Evolutionary conservation across 2,888 invertebrate species (phyloP).

Genomic region (Acanthosepion lycidas): DNA sequence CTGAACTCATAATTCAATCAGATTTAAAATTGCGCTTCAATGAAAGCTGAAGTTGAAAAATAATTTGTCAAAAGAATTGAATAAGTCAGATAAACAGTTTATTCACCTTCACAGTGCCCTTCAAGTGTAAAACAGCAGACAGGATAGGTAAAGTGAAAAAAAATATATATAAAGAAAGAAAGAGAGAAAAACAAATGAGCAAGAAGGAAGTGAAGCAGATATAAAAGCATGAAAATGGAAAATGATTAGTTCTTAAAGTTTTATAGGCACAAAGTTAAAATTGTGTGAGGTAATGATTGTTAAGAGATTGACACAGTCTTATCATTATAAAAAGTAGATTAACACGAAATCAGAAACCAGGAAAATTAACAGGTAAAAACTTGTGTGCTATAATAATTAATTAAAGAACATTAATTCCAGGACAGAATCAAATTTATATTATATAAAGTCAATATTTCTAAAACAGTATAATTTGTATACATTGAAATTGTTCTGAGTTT

Average conservation of each 20-base stretch:
- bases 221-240: not conserved
- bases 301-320: too few species aligned
- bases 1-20: not conserved
- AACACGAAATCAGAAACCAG: too few species aligned
- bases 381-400: too few species aligned
- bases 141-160: not conserved
- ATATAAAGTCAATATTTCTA: too few species aligned
- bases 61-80: not conserved
- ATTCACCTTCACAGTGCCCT: not conserved
- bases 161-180: not conserved
- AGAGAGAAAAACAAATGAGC: not conserved
- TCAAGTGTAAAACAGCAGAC: not conserved
- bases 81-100: conserved; percentile 8
- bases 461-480: too few species aligned
- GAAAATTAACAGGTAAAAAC: too few species aligned
- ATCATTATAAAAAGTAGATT: too few species aligned
- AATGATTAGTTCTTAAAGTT: not conserved
- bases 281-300: too few species aligned
- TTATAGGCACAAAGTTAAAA: not conserved
- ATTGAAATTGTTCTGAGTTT: too few species aligned
- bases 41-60: not conserved
- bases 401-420: too few species aligned
- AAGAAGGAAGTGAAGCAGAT: not conserved
- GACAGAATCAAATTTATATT: too few species aligned
- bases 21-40: not conserved